A percentile compares a stretch with the other conserved stretches of the same genome.
phyloP scores from a whole-genome alignment of 1,140 invertebrate species.

The Drosophila nasuta region DNA sequence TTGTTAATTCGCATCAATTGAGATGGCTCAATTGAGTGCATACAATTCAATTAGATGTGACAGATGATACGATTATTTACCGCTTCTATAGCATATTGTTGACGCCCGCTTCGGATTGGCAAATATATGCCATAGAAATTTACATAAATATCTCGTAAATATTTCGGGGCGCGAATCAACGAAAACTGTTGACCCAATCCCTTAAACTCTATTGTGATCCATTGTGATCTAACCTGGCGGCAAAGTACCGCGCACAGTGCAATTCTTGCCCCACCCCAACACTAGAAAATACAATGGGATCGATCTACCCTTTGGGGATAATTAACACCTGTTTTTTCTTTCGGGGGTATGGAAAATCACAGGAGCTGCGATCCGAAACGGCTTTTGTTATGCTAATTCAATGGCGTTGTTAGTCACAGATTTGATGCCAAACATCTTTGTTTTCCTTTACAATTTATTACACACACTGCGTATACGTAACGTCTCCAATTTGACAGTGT shows the following conservation, averaged over 20 bases:
- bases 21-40: conserved; percentile 44
- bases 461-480: conserved; percentile 75
- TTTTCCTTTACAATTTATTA: conserved; percentile 47
- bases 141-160: conserved; percentile 34
- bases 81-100: not conserved
- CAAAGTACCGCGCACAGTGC: not conserved
- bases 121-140: conserved; percentile 44
- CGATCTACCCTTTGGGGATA: not conserved
- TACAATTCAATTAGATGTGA: conserved; percentile 50
- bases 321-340: conserved; percentile 3
- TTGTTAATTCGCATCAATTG: conserved; percentile 46
- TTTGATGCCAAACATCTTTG: conserved; percentile 6
- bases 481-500: conserved; percentile 32
- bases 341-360: conserved; percentile 13
- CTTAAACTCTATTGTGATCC: conserved; percentile 2
- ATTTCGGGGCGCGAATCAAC: not conserved
- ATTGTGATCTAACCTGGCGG: conserved; percentile 48
- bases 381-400: conserved; percentile 1
- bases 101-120: conserved; percentile 18
- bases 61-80: conserved; percentile 11
- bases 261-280: not conserved
- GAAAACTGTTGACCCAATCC: conserved; percentile 20
- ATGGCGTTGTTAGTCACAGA: not conserved
- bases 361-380: conserved; percentile 1
- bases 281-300: not conserved